Conservation (phyloP, 2,797 vertebrate genomes). For the Numenius phaeopus region DNA sequence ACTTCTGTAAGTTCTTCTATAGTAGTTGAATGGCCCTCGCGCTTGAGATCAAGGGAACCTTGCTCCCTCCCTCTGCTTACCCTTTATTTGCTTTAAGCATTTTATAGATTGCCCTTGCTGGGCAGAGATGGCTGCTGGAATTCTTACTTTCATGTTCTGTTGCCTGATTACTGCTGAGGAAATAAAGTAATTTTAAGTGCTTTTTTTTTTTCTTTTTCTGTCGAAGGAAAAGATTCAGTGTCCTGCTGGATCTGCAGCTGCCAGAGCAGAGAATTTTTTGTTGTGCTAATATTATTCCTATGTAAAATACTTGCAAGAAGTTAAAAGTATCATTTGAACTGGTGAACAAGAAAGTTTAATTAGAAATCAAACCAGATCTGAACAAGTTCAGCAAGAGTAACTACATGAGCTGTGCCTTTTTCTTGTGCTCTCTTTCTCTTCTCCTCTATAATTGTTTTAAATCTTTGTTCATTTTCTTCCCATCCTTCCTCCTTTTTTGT, state of each 20-base stretch:
- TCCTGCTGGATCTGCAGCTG: neutral
- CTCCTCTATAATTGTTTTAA: neutral
- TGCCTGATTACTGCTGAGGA: neutral
- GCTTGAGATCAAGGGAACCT: neutral
- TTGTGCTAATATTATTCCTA: neutral
- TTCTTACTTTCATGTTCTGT: conserved; percentile 17
- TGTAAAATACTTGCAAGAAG: neutral
- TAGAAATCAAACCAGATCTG: conserved; percentile 20
- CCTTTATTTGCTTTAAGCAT: neutral
- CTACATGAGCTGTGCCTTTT: neutral
- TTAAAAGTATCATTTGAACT: conserved; percentile 6
- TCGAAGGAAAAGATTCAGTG: neutral
- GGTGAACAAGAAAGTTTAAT: neutral
- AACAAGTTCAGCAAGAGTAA: conserved; percentile 30
- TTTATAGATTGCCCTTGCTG: neutral
- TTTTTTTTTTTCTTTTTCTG: neutral
- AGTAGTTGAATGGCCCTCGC: neutral
- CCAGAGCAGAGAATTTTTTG: neutral
- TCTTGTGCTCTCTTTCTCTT: neutral
- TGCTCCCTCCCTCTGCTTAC: neutral
- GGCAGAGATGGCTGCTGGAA: neutral
- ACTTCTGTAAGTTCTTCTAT: neutral
- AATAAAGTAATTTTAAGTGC: neutral
- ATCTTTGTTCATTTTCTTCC: neutral
- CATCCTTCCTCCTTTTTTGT: neutral